A percentile compares a stretch with the other conserved stretches of the same genome.
phyloP scores from a whole-genome alignment of 2,797 vertebrate species.

The Acomys russatus region DNA sequence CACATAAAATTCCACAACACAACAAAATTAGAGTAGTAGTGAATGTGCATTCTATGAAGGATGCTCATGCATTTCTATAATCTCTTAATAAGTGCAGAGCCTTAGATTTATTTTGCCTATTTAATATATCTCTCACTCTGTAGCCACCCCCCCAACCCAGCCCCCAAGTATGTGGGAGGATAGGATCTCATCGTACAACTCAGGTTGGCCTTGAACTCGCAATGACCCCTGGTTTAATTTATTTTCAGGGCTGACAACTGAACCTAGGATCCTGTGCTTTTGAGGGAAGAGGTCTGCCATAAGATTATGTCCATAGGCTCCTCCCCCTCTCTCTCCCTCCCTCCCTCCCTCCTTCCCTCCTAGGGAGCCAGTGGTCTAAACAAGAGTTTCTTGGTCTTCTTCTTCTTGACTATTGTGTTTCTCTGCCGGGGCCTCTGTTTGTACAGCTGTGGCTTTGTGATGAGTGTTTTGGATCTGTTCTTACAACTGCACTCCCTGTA shows the following conservation, averaged over 20 bases:
- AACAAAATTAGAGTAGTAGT: not conserved
- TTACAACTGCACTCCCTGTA: not conserved
- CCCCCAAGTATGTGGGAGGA: not conserved
- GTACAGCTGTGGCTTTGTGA: not conserved
- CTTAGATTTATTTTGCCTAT: not conserved
- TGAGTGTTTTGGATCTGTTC: not conserved
- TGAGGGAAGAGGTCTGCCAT: not conserved
- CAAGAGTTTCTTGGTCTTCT: not conserved
- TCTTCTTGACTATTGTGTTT: not conserved
- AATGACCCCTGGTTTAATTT: not conserved
- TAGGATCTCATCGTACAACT: not conserved
- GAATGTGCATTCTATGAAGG: not conserved
- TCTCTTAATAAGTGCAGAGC: not conserved
- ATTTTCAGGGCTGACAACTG: not conserved
- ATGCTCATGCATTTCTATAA: not conserved
- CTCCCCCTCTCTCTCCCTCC: accelerated
- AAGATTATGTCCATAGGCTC: too few species aligned
- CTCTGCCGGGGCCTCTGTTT: not conserved
- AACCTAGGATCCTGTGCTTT: not conserved
- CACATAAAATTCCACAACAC: not conserved
- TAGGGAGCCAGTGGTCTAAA: not conserved
- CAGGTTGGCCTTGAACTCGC: not conserved
- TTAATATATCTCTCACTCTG: not conserved
- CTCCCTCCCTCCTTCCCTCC: accelerated
- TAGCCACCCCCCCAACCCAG: too few species aligned